Evolutionary conservation across 30 jellyfish, hydroid and myxozoan genomes (phyloP), one percentile per base, ranked within the genome.

Genomic region (Chrysaora quinquecirrha): DNA sequence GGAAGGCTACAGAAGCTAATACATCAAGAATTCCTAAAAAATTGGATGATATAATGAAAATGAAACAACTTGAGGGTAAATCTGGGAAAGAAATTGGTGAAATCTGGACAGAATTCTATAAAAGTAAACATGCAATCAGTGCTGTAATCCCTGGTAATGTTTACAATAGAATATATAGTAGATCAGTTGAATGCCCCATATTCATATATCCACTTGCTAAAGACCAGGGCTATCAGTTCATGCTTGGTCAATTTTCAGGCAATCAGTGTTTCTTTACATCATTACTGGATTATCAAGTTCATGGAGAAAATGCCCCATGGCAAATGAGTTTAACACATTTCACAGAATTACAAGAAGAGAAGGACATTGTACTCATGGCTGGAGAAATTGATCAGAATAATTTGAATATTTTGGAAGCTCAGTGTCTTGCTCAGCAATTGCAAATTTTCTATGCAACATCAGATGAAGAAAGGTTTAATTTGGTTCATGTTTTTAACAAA

Each of bases 291-390:
- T 91, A 48, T 71, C 98, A 93, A 69, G 94, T 71, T 1, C 96
- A 86, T 69, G 98, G 96, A 30, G 98, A 87, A 35, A 83, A 80
- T 68, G 98, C 98, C 38, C 98, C 98, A 7, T 93, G 98, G 98
- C 97, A 80, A 64, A 38, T 93, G 78, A 71, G 81, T 38, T 48
- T 93, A 22, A 77, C 95, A 3, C 95, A 80, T 81, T 93, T 80
- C 77, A 80, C 96, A 1, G 98, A 93, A 72, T 60, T 93, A 34
- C 79, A 64, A 78, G 96, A 93, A 18, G 87, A 76, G 77, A 85
- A 82, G 60, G 98, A 89, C 22, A 66, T 85, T 71, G 98, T 85
- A 22, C 72, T 84, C 12, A 91, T 91, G 96, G 78, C 96, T 23
- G 84, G 96, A 1, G 97, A 90, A 62, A 56, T 90, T 18, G 97